Evolutionary conservation across 2,888 invertebrate species (phyloP).

Genomic region (Tuta absoluta): DNA sequence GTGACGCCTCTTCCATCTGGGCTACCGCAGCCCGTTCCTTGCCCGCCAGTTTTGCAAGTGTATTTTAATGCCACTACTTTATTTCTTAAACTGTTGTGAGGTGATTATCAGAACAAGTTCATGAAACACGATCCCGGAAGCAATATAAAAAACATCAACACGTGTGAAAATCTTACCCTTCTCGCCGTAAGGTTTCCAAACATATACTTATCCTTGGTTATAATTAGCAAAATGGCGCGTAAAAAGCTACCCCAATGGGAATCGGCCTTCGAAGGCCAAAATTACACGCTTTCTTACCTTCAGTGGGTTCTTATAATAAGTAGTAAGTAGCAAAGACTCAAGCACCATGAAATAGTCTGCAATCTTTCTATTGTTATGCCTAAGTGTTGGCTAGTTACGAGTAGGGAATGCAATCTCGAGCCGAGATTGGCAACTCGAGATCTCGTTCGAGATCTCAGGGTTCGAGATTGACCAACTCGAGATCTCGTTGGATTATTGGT

Average conservation of each 20-base stretch:
- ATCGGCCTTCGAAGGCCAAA: background rate
- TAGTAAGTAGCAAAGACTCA: background rate
- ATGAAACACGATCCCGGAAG: background rate
- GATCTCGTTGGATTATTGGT: no score
- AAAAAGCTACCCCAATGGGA: background rate
- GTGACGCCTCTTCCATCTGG: no score
- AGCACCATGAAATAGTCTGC: conserved; percentile 9
- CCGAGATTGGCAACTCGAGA: no score
- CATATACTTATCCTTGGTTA: background rate
- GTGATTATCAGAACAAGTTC: no score
- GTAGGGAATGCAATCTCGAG: no score
- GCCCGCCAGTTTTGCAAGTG: no score
- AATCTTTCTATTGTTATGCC: background rate
- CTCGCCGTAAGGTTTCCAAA: background rate
- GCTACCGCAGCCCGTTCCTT: no score
- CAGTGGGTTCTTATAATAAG: conserved; percentile 7
- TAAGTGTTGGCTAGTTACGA: background rate
- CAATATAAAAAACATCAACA: background rate
- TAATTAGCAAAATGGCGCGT: background rate
- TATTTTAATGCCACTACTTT: no score
- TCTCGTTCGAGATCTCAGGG: no score
- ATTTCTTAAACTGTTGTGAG: no score
- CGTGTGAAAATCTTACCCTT: conserved; percentile 1
- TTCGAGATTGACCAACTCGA: no score
- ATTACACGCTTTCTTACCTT: conserved; percentile 8